A percentile compares a stretch with the other conserved stretches of the same genome.
Evolutionary conservation across 2,113 vertebrate genomes (phyloP).

Genomic region (Heteronetta atricapilla): DNA sequence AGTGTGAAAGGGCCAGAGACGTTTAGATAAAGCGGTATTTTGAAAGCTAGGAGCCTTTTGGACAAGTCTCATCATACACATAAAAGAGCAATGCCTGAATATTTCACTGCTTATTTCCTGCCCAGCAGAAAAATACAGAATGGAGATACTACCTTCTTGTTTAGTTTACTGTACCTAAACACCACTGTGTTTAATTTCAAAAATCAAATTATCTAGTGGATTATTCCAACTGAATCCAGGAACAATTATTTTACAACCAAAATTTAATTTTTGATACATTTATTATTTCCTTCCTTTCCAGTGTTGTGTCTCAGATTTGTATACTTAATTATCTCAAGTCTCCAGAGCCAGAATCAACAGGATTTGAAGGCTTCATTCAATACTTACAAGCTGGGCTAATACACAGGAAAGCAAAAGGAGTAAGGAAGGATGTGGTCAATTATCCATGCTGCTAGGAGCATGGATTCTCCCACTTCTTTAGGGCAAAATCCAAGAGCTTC

Average conservation of each 20-base stretch:
- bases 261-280: background rate
- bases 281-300: background rate
- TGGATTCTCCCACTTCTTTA: background rate
- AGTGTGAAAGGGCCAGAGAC: background rate
- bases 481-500: background rate
- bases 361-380: background rate
- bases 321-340: background rate
- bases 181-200: background rate
- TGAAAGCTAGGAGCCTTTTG: background rate
- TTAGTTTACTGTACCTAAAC: background rate
- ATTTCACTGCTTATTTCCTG: background rate
- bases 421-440: background rate
- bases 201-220: background rate
- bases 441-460: background rate
- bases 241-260: background rate
- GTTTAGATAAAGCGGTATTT: background rate
- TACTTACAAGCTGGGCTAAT: background rate
- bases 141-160: background rate
- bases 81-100: background rate
- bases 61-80: background rate
- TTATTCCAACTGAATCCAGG: background rate
- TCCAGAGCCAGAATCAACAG: background rate
- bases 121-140: background rate
- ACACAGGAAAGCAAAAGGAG: background rate
- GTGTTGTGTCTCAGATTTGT: background rate